Evolutionary conservation across 2,113 vertebrate species (phyloP).

Genomic region (Agapornis roseicollis): DNA sequence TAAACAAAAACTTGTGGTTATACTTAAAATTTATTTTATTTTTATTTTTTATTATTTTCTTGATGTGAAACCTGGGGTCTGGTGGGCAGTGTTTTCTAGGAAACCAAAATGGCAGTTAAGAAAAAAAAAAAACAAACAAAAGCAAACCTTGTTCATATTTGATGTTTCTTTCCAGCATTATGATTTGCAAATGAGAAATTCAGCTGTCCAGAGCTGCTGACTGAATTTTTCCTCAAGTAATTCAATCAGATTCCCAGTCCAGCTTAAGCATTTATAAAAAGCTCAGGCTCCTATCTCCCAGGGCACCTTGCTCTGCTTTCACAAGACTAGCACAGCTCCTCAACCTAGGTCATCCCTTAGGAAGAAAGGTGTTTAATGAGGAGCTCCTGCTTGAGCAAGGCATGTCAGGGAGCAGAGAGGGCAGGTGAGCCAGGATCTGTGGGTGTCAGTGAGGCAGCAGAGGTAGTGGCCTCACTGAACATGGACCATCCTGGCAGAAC

Average conservation of each 20-base stretch:
- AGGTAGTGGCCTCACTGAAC: not conserved
- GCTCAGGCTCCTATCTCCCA: not conserved
- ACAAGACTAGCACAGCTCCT: not conserved
- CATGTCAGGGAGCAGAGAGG: not conserved
- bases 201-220: not conserved
- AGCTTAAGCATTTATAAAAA: not conserved
- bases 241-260: not conserved
- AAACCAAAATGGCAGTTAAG: not conserved
- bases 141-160: not conserved
- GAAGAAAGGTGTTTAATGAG: not conserved
- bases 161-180: not conserved
- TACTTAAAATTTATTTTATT: not conserved
- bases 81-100: not conserved
- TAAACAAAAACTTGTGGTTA: not conserved
- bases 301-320: not conserved
- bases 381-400: not conserved
- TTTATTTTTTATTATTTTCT: not conserved
- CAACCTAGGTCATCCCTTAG: not conserved
- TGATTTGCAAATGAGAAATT: not conserved
- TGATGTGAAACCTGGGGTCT: not conserved
- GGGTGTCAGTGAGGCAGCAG: not conserved
- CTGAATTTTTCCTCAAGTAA: not conserved
- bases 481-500: not conserved
- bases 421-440: fast-evolving
- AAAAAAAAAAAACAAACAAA: not conserved